Evolutionary conservation across 2,797 vertebrate genomes (phyloP).

Genomic region (Onychomys arenicola): DNA sequence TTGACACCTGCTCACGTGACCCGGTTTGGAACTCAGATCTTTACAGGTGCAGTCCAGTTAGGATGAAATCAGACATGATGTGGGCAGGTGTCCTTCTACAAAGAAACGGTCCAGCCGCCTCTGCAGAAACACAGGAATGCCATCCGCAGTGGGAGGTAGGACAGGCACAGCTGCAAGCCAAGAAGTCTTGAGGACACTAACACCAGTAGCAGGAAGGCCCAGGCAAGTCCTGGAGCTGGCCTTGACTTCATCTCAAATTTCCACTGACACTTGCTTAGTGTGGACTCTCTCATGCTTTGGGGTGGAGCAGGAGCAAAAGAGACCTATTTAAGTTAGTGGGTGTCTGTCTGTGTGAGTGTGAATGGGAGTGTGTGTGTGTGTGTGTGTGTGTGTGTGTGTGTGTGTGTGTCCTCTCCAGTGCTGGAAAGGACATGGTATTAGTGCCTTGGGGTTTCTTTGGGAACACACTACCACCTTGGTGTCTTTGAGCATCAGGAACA

Average conservation of each 20-base stretch:
- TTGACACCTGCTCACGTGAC: not conserved
- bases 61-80: not conserved
- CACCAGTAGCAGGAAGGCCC: not conserved
- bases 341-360: no score
- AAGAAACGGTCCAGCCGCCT: not conserved
- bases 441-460: not conserved
- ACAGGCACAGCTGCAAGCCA: not conserved
- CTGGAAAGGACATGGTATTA: not conserved
- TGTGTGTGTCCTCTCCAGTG: not conserved
- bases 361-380: no score
- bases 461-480: not conserved
- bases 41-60: not conserved
- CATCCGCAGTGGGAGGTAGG: accelerated
- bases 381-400: no score
- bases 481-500: not conserved
- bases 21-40: not conserved
- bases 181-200: no score
- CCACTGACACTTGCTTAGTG: not conserved
- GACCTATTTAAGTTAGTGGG: no score
- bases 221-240: not conserved
- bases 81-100: not conserved
- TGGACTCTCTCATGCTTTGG: not conserved
- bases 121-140: accelerated
- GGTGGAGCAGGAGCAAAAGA: no score
- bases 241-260: not conserved